phyloP scores from a whole-genome alignment of 2,797 vertebrate genomes.

The Kryptopterus vitreolus region DNA sequence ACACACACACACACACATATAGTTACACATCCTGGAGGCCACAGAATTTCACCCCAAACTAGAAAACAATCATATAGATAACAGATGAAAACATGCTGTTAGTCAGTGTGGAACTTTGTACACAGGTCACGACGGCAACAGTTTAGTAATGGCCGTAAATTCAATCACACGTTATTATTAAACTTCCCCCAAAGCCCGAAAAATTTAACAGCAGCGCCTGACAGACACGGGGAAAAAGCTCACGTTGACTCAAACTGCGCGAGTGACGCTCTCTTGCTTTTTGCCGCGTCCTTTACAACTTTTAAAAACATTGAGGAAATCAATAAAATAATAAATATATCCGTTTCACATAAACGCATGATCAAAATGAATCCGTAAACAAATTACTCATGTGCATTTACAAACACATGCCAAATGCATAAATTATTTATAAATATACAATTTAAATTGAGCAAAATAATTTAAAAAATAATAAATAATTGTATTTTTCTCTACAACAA shows the following conservation, averaged over 20 bases:
- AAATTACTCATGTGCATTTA: too few species aligned
- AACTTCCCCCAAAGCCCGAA: background rate
- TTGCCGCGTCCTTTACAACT: too few species aligned
- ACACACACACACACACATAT: background rate
- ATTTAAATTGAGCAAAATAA: too few species aligned
- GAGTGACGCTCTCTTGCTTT: background rate
- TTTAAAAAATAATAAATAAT: too few species aligned
- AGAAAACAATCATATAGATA: slow-evolving; percentile 13
- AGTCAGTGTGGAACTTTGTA: slow-evolving; percentile 16
- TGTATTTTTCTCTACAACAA: too few species aligned
- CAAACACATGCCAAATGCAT: too few species aligned
- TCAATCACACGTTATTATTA: background rate
- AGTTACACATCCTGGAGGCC: background rate
- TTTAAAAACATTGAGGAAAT: too few species aligned
- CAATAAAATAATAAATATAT: too few species aligned
- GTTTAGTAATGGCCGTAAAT: slow-evolving; percentile 8
- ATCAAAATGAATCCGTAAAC: too few species aligned
- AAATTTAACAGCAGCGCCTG: slow-evolving; percentile 15
- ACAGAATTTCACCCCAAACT: background rate
- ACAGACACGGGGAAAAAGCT: background rate
- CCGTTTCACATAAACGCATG: too few species aligned
- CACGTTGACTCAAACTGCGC: slow-evolving; percentile 27
- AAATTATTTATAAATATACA: too few species aligned
- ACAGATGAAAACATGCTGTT: background rate
- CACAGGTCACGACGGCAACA: background rate